These are phyloP conservation scores for Copsychus sechellarum DNA, from an alignment of 2,113 vertebrate genomes.

Conservation along the genomic window DNA sequence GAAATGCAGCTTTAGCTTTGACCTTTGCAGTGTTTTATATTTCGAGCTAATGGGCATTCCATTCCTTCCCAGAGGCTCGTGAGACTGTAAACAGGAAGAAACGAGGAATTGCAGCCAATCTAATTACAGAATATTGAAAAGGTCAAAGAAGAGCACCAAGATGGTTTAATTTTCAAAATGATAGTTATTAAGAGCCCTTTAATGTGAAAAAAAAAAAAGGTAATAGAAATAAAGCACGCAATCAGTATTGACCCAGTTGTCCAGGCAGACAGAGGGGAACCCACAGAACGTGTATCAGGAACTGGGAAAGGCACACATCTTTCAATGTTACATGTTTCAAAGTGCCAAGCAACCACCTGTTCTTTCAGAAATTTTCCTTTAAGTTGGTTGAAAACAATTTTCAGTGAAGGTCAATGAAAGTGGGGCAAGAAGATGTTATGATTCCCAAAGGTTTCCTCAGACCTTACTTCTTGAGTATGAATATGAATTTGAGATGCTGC, in stretches of 20 bases:
- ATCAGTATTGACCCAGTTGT: neutral
- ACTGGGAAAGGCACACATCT: neutral
- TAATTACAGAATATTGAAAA: constrained; percentile 78
- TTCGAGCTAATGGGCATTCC: constrained; percentile 69
- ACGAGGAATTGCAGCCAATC: constrained; percentile 67
- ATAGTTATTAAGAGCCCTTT: constrained; percentile 13
- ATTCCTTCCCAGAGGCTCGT: constrained; percentile 61
- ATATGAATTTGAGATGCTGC: neutral
- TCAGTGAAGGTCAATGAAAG: neutral
- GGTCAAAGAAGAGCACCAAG: constrained; percentile 67
- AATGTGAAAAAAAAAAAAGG: neutral
- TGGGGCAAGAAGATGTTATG: neutral
- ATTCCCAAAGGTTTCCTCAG: neutral
- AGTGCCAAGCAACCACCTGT: neutral
- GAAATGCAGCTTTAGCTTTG: constrained; percentile 59
- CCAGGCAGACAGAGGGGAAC: rapidly evolving
- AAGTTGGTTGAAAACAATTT: neutral
- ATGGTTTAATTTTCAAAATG: constrained; percentile 29
- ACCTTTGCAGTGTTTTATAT: constrained; percentile 76
- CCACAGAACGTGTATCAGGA: neutral
- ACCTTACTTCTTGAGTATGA: neutral
- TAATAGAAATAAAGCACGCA: neutral
- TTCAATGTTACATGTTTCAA: neutral
- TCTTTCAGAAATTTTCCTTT: neutral
- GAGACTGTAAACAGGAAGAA: constrained; percentile 69